Conservation (phyloP, 1,140 invertebrate genomes). For the Carcinoscorpius rotundicauda region DNA sequence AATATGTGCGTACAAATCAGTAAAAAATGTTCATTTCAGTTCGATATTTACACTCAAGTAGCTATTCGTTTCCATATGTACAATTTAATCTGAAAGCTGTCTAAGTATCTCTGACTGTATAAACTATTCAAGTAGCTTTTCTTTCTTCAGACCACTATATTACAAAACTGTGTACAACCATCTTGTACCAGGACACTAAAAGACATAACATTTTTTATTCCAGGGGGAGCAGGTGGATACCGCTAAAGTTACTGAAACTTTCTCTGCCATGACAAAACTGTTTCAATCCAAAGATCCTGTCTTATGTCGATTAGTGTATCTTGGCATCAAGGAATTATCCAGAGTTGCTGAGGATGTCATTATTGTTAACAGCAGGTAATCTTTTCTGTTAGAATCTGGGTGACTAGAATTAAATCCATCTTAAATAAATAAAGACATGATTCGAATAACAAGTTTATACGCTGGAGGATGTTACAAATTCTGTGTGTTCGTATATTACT, state of each 20-base stretch:
- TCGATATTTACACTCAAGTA: too few species aligned
- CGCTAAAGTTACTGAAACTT: slow-evolving; percentile 93
- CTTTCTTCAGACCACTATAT: too few species aligned
- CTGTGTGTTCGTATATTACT: too few species aligned
- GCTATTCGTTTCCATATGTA: too few species aligned
- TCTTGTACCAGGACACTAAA: too few species aligned
- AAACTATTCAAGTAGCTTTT: too few species aligned
- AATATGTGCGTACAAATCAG: too few species aligned
- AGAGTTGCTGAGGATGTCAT: slow-evolving; percentile 95
- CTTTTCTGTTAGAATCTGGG: neutral
- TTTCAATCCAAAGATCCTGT: slow-evolving; percentile 96
- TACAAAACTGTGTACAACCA: too few species aligned
- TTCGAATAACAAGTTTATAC: neutral
- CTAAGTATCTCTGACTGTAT: too few species aligned
- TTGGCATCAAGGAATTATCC: slow-evolving; percentile 95
- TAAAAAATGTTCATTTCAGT: too few species aligned
- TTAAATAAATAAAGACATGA: neutral
- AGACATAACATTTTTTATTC: slow-evolving; percentile 16
- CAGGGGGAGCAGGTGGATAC: slow-evolving; percentile 78
- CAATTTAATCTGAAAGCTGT: too few species aligned
- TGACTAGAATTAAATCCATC: neutral
- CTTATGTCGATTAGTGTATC: slow-evolving; percentile 83
- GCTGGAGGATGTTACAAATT: too few species aligned
- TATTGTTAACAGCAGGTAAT: slow-evolving; percentile 63
- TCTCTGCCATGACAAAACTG: slow-evolving; percentile 98